phyloP scores from a whole-genome alignment of 2,113 vertebrate species.

The Pheucticus melanocephalus region DNA sequence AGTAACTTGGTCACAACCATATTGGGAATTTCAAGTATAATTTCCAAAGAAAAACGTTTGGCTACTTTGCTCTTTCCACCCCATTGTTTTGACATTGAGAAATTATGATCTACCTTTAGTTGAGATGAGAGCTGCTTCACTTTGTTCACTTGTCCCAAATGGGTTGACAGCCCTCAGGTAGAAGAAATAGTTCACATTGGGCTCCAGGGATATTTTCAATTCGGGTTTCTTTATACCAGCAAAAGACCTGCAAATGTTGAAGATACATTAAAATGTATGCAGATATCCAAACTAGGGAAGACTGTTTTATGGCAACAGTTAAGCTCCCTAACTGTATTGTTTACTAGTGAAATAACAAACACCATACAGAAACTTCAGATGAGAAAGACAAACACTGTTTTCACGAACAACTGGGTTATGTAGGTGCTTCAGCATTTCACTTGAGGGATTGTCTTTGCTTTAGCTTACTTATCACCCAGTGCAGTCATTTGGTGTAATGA shows the following conservation, averaged over 20 bases:
- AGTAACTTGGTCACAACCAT: background rate
- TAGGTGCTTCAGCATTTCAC: background rate
- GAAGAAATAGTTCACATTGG: conserved; percentile 94
- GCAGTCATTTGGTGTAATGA: background rate
- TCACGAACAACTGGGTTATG: background rate
- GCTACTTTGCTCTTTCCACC: background rate
- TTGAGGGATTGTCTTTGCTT: background rate
- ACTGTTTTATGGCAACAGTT: background rate
- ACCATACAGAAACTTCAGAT: background rate
- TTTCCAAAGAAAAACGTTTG: background rate
- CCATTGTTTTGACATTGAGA: background rate
- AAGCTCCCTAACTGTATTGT: background rate
- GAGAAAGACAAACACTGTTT: background rate
- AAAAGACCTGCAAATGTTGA: conserved; percentile 81
- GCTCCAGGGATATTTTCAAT: conserved; percentile 85
- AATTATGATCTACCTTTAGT: conserved; percentile 83
- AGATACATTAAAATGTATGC: background rate
- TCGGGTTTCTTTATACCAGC: conserved; percentile 85
- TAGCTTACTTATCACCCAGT: background rate
- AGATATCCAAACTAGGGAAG: background rate
- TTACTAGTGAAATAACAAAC: background rate
- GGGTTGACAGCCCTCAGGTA: conserved; percentile 89
- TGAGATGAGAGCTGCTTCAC: conserved; percentile 92
- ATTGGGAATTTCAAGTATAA: background rate
- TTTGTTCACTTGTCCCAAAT: conserved; percentile 91